These are phyloP conservation scores for Drosophila ogumai DNA, from an alignment of 1,140 invertebrate species.

Conservation along the genomic window DNA sequence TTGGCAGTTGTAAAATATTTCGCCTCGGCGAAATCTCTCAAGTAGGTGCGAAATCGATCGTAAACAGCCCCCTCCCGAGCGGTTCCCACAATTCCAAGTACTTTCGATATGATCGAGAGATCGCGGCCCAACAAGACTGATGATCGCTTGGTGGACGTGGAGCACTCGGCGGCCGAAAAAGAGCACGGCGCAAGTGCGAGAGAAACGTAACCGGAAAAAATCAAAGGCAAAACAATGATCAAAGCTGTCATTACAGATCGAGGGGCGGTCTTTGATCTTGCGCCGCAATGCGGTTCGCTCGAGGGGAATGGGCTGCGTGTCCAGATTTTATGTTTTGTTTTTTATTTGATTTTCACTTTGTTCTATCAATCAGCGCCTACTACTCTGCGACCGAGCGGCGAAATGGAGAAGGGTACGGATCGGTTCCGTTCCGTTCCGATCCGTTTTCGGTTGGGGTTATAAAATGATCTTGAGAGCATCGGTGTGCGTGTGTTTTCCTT, in stretches of 20 bases:
- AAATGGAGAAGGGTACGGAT: constrained; percentile 27
- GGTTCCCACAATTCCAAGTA: constrained; percentile 38
- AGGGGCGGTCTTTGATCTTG: constrained; percentile 80
- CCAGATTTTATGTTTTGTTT: constrained; percentile 78
- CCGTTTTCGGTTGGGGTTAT: constrained; percentile 30
- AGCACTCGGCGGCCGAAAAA: constrained; percentile 32
- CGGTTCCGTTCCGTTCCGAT: constrained; percentile 22
- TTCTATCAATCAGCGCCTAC: constrained; percentile 82
- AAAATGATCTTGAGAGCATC: constrained; percentile 67
- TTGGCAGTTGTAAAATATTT: constrained; percentile 42
- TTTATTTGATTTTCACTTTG: constrained; percentile 84
- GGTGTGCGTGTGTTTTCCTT: constrained; percentile 57
- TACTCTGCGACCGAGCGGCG: constrained; percentile 67
- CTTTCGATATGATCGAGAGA: constrained; percentile 28
- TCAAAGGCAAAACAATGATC: constrained; percentile 84
- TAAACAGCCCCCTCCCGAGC: constrained; percentile 45
- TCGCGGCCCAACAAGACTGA: constrained; percentile 29
- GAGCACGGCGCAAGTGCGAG: constrained; percentile 23
- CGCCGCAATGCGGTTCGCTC: constrained; percentile 63
- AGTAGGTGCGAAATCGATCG: constrained; percentile 72
- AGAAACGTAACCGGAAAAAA: constrained; percentile 75
- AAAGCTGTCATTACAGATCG: constrained; percentile 84
- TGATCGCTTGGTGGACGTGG: constrained; percentile 29
- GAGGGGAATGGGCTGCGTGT: constrained; percentile 33
- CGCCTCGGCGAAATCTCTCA: constrained; percentile 51